Conservation (phyloP, 2,888 invertebrate genomes). For the Drosophila nr. perissopoda region DNA sequence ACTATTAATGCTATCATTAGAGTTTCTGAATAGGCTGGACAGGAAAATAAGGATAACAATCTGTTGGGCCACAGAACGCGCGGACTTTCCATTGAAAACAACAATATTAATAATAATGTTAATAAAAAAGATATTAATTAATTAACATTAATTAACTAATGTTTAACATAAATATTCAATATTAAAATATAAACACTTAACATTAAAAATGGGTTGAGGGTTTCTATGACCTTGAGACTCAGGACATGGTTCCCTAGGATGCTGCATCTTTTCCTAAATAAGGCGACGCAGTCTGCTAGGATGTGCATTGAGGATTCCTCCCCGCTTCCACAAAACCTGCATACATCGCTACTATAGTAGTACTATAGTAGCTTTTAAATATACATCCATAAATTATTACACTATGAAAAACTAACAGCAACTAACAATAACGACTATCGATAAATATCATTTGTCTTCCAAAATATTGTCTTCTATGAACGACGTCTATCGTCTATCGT, state of each 20-base stretch:
- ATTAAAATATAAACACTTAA: not conserved
- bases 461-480: not conserved
- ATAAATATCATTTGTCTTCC: not conserved
- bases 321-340: too few species aligned
- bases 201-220: not conserved
- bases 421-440: not conserved
- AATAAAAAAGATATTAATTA: not conserved
- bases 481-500: not conserved
- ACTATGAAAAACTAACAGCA: not conserved
- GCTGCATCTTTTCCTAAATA: too few species aligned
- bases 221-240: too few species aligned
- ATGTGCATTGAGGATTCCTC: too few species aligned
- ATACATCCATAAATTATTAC: too few species aligned
- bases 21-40: not conserved
- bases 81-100: not conserved
- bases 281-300: too few species aligned
- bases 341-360: too few species aligned
- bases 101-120: not conserved
- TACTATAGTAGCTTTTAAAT: too few species aligned
- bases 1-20: not conserved
- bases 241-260: too few species aligned
- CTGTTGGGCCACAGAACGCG: not conserved
- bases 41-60: not conserved
- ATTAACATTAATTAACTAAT: not conserved
- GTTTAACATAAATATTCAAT: not conserved